Evolutionary conservation across 53 echinoderm and acorn worm species (phyloP).

Genomic region (Holothuria leucospilota): DNA sequence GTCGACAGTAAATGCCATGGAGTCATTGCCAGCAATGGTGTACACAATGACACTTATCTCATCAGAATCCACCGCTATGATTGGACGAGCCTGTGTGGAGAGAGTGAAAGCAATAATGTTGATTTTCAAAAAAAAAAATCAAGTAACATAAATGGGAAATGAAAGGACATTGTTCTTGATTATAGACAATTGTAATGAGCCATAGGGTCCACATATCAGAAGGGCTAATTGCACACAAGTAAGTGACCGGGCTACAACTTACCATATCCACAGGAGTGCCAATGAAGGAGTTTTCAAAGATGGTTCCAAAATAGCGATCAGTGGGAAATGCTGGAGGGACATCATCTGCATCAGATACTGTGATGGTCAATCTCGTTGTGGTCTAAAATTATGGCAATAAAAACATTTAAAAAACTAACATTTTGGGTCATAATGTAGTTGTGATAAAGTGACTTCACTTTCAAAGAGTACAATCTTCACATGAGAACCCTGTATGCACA

Average conservation of each 20-base stretch:
- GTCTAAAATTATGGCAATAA: slow-evolving; percentile 37
- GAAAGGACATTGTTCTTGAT: too few species aligned
- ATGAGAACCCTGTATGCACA: too few species aligned
- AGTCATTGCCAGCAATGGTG: slow-evolving; percentile 69
- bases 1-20: slow-evolving; percentile 56
- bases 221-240: too few species aligned
- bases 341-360: slow-evolving; percentile 65
- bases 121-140: too few species aligned
- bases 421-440: too few species aligned
- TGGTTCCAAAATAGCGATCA: slow-evolving; percentile 54
- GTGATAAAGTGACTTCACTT: too few species aligned
- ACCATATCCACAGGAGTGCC: slow-evolving; percentile 74
- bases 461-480: too few species aligned
- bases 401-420: neutral
- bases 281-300: slow-evolving; percentile 57
- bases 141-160: too few species aligned
- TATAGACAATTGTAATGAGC: too few species aligned
- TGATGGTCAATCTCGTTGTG: slow-evolving; percentile 66
- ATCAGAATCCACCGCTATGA: slow-evolving; percentile 61
- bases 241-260: neutral
- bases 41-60: slow-evolving; percentile 72
- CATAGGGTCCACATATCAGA: too few species aligned
- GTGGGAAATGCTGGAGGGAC: slow-evolving; percentile 57
- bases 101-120: neutral
- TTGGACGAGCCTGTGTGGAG: slow-evolving; percentile 52